Evolutionary conservation across 2,797 vertebrate species (phyloP).

Genomic region (Columba guinea): DNA sequence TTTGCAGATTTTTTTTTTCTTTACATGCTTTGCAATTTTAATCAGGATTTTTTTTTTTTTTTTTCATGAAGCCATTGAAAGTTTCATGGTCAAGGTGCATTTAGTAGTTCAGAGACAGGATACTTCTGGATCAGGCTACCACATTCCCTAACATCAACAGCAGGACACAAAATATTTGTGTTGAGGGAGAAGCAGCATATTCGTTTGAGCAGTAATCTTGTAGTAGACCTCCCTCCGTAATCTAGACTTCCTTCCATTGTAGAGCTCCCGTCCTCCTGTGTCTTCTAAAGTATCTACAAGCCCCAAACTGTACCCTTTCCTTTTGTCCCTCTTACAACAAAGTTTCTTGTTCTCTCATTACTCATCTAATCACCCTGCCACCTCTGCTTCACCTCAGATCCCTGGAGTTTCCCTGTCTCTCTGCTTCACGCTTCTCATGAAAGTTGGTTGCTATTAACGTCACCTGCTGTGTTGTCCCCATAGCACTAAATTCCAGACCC

Average conservation of each 20-base stretch:
- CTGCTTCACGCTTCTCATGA: rapidly evolving
- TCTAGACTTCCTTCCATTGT: not conserved
- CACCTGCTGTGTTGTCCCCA: not conserved
- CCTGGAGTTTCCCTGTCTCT: not conserved
- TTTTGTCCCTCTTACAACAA: not conserved
- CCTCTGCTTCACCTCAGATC: not conserved
- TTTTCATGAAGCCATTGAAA: not conserved
- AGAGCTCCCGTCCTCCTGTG: not conserved
- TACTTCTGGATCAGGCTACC: not conserved
- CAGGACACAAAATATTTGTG: not conserved
- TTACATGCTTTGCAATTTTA: not conserved
- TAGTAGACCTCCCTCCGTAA: not conserved
- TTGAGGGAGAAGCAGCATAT: not conserved
- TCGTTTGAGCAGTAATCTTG: not conserved
- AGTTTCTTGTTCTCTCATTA: not conserved
- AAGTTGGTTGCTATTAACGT: not conserved
- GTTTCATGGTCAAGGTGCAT: not conserved
- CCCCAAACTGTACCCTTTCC: not conserved
- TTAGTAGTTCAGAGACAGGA: not conserved
- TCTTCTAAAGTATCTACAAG: not conserved
- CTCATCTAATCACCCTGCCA: not conserved
- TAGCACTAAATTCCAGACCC: not conserved
- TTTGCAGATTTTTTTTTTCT: not conserved
- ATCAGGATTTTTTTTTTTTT: not conserved
- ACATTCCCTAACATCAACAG: not conserved